These are phyloP conservation scores for Malurus melanocephalus DNA, from an alignment of 2,113 vertebrate genomes.

Conservation along the genomic window DNA sequence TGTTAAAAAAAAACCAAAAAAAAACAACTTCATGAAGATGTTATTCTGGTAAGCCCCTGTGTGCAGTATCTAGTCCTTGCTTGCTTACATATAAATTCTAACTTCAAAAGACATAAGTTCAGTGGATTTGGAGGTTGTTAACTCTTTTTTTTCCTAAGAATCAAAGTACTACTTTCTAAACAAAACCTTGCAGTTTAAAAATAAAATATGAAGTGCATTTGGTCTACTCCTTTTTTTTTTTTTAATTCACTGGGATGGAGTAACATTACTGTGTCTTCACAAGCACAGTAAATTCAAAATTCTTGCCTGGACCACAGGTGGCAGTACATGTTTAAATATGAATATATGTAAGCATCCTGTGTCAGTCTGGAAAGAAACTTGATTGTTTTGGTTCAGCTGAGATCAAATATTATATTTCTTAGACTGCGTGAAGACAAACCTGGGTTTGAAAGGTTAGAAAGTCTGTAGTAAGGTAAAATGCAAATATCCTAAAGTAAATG, in stretches of 20 bases:
- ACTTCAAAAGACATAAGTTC: not conserved
- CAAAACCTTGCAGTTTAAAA: not conserved
- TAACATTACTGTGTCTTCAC: not conserved
- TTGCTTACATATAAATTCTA: not conserved
- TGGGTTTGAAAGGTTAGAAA: not conserved
- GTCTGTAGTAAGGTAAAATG: not conserved
- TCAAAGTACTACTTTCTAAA: not conserved
- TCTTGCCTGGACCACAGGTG: conserved; percentile 27
- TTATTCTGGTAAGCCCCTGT: not conserved
- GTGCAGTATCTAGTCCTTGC: not conserved
- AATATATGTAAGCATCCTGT: not conserved
- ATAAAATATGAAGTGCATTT: not conserved
- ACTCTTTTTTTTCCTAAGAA: not conserved
- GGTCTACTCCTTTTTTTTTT: not conserved
- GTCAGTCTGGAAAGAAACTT: not conserved
- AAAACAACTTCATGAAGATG: not conserved
- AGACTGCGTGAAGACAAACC: not conserved
- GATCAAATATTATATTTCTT: not conserved
- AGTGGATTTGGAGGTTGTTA: not conserved
- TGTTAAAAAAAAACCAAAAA: not conserved
- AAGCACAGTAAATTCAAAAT: not conserved
- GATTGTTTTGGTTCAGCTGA: not conserved
- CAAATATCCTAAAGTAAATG: not conserved
- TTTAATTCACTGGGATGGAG: not conserved
- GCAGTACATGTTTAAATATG: conserved; percentile 20